Evolutionary conservation across 2,113 vertebrate genomes (phyloP).

Genomic region (Nyctereutes procyonoides): DNA sequence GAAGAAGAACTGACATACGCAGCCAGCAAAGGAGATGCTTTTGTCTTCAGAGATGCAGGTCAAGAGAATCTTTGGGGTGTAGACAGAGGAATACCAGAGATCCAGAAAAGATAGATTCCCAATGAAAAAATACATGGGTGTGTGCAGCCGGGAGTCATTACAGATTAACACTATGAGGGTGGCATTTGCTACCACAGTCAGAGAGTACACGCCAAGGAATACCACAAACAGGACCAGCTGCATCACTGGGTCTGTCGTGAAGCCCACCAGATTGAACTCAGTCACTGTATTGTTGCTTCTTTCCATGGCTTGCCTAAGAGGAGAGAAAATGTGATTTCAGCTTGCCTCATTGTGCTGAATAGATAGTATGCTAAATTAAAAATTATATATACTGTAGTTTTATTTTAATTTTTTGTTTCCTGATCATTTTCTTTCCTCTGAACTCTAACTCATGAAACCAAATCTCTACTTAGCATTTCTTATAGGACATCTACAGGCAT

Average conservation of each 20-base stretch:
- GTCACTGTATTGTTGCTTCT: background rate
- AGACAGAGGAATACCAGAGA: conserved; percentile 76
- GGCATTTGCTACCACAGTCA: conserved; percentile 73
- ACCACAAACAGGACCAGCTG: conserved; percentile 70
- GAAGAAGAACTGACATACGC: conserved; percentile 68
- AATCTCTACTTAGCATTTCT: background rate
- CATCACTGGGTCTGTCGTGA: background rate
- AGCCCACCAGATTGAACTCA: conserved; percentile 75
- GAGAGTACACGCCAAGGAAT: conserved; percentile 65
- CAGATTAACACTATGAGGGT: conserved; percentile 68
- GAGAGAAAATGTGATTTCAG: background rate
- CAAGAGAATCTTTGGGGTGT: conserved; percentile 60
- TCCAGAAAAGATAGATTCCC: conserved; percentile 69
- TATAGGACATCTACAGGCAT: background rate
- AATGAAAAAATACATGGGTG: conserved; percentile 72
- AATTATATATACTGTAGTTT: background rate
- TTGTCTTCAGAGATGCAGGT: conserved; percentile 67
- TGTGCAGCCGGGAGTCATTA: conserved; percentile 71
- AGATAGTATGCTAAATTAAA: background rate
- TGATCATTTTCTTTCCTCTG: background rate
- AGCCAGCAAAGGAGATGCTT: conserved; percentile 67
- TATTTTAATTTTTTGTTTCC: background rate
- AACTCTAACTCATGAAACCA: background rate
- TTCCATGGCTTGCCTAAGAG: background rate
- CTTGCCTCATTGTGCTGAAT: background rate